Evolutionary conservation across 2,113 vertebrate species (phyloP).

Genomic region (Nesogale talazaci): DNA sequence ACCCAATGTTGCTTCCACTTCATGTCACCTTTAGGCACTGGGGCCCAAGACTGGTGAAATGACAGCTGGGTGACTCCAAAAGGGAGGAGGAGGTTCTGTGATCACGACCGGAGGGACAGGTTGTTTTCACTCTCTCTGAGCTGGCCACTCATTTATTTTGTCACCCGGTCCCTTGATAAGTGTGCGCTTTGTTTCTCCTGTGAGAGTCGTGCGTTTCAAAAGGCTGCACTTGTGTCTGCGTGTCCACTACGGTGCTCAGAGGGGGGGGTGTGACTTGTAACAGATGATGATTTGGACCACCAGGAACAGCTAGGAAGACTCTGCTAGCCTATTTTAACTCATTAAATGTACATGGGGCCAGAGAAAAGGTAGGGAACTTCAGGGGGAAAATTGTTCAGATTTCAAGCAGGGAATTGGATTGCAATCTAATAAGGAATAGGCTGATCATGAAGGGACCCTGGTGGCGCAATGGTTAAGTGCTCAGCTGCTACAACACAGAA

Average conservation of each 20-base stretch:
- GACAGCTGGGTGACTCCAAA: slow-evolving; percentile 41
- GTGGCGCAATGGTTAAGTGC: neutral
- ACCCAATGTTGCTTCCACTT: slow-evolving; percentile 62
- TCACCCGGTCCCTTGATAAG: neutral
- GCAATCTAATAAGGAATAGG: neutral
- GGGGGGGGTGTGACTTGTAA: neutral
- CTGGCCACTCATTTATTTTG: neutral
- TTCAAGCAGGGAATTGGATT: neutral
- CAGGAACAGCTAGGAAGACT: neutral
- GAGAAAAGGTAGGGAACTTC: slow-evolving; percentile 29
- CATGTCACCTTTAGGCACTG: neutral
- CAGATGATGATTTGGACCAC: neutral
- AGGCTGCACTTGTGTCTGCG: neutral
- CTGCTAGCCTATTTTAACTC: neutral
- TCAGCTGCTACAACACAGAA: neutral
- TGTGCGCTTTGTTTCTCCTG: neutral
- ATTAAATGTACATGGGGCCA: slow-evolving; percentile 23
- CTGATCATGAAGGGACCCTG: neutral
- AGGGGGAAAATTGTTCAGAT: slow-evolving; percentile 2
- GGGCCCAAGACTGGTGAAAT: neutral
- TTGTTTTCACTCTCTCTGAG: neutral
- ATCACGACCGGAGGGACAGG: neutral
- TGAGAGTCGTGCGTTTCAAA: neutral
- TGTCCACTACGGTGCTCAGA: neutral
- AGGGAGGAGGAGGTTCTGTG: neutral